Evolutionary conservation across 2,113 vertebrate genomes (phyloP), one percentile per base, ranked within the genome.

Genomic region (Ancistrus triradiatus): DNA sequence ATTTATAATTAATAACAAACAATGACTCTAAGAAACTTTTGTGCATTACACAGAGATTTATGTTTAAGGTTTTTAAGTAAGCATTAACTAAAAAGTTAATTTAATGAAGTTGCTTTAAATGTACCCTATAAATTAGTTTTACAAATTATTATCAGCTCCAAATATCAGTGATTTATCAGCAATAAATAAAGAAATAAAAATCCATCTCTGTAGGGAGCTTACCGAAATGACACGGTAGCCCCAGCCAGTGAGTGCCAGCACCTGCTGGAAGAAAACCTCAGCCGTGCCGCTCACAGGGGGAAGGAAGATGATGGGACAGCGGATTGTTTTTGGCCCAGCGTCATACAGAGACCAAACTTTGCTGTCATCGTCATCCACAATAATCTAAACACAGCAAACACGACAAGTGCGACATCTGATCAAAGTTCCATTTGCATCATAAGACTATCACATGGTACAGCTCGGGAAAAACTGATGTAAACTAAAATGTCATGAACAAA

Each of bases 321-420:
- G 79, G 78, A 99, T 92, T 74, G 78, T 96, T 80, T 92, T 89
- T 0, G 95, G 95, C 22, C 96, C 96, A 0, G 96, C 95, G 6
- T 99, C 96, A 7, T 99, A 99, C 55, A 99, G 83, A 0, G 96
- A 95, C 96, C 96, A 99, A 44, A 99, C 92, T 80, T 99, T 99
- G 61, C 94, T 98, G 87, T 99, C 96, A 0, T 99, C 96, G 24
- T 99, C 96, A 0, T 99, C 96, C 9, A 99, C 96, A 8, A 99
- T 99, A 43, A 99, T 96, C 96, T 99, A 76, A 76, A 56, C 43
- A 8, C 74, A 66, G 19, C 55, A 25, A 44, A 27, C 7, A 66
- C 2, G 7, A 33, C 9, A 14, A 58, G 8, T 3, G 14, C 6
- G 6, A 61, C 44, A 22, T 14, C 38, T 21, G 27, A 31, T 42